phyloP scores from a whole-genome alignment of 2,797 vertebrate species.

The Parauchenoglanis punctatus region DNA sequence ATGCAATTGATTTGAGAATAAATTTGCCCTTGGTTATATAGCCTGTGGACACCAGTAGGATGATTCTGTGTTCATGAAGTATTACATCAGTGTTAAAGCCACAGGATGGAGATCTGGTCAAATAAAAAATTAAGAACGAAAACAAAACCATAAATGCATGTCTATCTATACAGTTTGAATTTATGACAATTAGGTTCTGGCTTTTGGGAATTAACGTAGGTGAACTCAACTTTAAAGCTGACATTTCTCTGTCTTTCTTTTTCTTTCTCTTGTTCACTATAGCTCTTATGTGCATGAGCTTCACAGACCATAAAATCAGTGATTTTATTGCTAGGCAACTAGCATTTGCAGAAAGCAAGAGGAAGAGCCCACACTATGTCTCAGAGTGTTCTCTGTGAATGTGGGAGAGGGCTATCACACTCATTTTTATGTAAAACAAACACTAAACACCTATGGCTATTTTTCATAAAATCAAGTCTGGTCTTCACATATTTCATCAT shows the following conservation, averaged over 20 bases:
- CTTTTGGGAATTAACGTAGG: slow-evolving; percentile 47
- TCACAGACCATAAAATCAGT: slow-evolving; percentile 79
- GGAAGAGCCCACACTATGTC: slow-evolving; percentile 49
- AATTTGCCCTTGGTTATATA: slow-evolving; percentile 26
- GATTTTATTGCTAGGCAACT: slow-evolving; percentile 85
- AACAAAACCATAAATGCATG: slow-evolving; percentile 27
- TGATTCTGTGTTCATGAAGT: slow-evolving; percentile 24
- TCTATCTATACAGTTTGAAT: slow-evolving; percentile 16
- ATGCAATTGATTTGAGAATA: slow-evolving; percentile 30
- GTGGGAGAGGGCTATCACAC: slow-evolving; percentile 41
- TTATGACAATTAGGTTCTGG: slow-evolving; percentile 14
- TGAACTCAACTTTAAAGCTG: slow-evolving; percentile 65
- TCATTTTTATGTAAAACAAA: slow-evolving; percentile 19
- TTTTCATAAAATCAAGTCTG: neutral
- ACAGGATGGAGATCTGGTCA: slow-evolving; percentile 20
- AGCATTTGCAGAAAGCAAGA: slow-evolving; percentile 73
- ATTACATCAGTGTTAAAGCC: slow-evolving; percentile 12
- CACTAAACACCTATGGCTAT: neutral
- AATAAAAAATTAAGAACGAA: slow-evolving; percentile 5
- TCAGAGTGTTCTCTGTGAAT: slow-evolving; percentile 41
- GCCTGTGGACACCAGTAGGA: slow-evolving; percentile 18
- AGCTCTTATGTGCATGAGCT: slow-evolving; percentile 61
- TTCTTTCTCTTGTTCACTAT: slow-evolving; percentile 39
- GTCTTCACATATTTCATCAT: too few relatives aligned
- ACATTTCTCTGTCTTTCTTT: slow-evolving; percentile 55